These are phyloP conservation scores for Danaus melanippus DNA, from an alignment of 1,140 invertebrate species.

Conservation along the genomic window DNA sequence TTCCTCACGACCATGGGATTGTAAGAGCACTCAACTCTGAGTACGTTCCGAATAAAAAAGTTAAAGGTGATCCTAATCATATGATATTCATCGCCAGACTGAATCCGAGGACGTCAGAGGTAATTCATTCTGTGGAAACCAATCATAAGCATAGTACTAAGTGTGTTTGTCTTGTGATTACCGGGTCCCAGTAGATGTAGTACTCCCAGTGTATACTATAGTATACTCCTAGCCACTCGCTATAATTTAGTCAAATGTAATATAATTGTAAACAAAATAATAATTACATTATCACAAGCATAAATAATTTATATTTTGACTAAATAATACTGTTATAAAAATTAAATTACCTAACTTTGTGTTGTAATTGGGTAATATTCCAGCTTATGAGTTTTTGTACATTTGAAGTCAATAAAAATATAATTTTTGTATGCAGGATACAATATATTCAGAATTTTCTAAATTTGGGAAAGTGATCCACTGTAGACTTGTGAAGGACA, in stretches of 20 bases:
- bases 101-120: constrained; percentile 78
- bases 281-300: too few species aligned
- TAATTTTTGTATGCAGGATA: constrained; percentile 51
- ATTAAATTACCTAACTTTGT: too few species aligned
- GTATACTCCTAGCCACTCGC: too few species aligned
- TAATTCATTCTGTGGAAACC: constrained; percentile 13
- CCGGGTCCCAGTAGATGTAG: too few species aligned
- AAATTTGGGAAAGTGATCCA: constrained; percentile 78
- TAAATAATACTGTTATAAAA: too few species aligned
- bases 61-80: constrained; percentile 79
- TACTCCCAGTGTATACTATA: too few species aligned
- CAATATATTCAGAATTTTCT: constrained; percentile 75
- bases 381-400: too few species aligned
- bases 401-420: background rate
- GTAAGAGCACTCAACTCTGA: constrained; percentile 79
- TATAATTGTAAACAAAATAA: background rate
- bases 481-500: constrained; percentile 81
- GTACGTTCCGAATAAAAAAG: constrained; percentile 78
- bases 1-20: constrained; percentile 87
- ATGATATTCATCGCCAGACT: constrained; percentile 88
- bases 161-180: too few species aligned
- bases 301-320: too few species aligned
- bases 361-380: too few species aligned
- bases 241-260: background rate
- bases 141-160: too few species aligned